phyloP scores from a whole-genome alignment of 1,140 invertebrate genomes.

The Lasaia peninsularis region DNA sequence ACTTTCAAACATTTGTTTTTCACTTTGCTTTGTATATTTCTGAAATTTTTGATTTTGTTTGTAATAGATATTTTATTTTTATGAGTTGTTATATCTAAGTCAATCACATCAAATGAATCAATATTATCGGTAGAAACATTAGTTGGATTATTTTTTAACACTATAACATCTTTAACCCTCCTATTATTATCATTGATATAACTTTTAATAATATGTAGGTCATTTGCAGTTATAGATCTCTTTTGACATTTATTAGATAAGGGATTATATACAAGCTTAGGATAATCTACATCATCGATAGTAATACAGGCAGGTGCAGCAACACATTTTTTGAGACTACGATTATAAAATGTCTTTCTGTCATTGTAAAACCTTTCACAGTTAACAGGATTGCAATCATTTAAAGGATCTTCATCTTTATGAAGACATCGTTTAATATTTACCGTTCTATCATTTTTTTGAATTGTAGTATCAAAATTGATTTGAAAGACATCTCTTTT shows the following conservation, averaged over 20 bases:
- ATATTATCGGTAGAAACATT: conserved; percentile 10
- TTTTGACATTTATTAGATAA: conserved; percentile 43
- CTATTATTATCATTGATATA: conserved; percentile 24
- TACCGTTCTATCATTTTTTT: conserved; percentile 26
- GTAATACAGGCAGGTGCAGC: conserved; percentile 59
- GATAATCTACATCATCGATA: conserved; percentile 40
- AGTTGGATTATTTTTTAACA: conserved; percentile 29
- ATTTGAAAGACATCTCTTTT: conserved; percentile 47
- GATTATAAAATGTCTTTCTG: conserved; percentile 61
- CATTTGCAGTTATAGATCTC: conserved; percentile 34
- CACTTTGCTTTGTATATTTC: background rate
- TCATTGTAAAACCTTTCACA: conserved; percentile 77
- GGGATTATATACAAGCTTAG: conserved; percentile 53
- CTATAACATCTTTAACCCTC: conserved; percentile 38
- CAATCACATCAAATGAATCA: background rate
- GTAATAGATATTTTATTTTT: background rate
- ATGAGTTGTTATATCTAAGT: background rate
- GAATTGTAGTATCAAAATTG: conserved; percentile 44
- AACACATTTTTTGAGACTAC: conserved; percentile 58
- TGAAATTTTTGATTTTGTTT: background rate
- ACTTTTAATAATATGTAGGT: conserved; percentile 42
- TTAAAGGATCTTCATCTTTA: conserved; percentile 71
- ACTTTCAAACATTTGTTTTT: background rate
- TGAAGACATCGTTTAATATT: conserved; percentile 54
- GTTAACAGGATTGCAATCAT: conserved; percentile 74